These are phyloP conservation scores for Calycopis cecrops DNA, from an alignment of 1,140 invertebrate species.

Conservation along the genomic window DNA sequence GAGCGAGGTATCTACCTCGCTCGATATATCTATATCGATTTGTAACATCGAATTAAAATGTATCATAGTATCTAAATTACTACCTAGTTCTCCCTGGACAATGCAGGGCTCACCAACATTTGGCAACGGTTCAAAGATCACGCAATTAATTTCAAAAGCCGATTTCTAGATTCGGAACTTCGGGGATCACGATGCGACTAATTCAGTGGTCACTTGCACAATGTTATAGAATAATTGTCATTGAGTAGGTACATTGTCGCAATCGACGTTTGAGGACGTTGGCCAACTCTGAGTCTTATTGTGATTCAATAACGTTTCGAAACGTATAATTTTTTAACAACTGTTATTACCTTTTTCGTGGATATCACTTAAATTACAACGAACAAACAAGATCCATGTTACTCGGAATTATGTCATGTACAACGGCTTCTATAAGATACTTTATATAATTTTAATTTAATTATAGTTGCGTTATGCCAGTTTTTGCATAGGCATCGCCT, in stretches of 20 bases:
- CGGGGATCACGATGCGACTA: constrained; percentile 60
- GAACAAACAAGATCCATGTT: constrained; percentile 7
- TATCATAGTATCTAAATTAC: too few relatives aligned
- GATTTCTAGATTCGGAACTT: constrained; percentile 52
- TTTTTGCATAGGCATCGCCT: too few relatives aligned
- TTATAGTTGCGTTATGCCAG: not conserved
- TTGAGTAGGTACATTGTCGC: constrained; percentile 35
- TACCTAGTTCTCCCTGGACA: constrained; percentile 30
- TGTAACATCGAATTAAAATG: too few relatives aligned
- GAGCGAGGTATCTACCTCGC: too few relatives aligned
- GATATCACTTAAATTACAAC: constrained; percentile 11
- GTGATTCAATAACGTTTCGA: constrained; percentile 45
- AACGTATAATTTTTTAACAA: constrained; percentile 46
- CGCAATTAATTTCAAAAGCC: constrained; percentile 60
- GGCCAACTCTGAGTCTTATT: constrained; percentile 37
- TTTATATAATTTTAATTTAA: too few relatives aligned
- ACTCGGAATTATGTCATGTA: not conserved
- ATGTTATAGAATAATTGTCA: constrained; percentile 62
- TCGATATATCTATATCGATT: too few relatives aligned
- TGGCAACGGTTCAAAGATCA: constrained; percentile 66
- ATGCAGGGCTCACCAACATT: constrained; percentile 49
- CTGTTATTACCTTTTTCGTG: constrained; percentile 47
- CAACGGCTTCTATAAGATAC: not conserved
- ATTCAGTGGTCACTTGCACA: constrained; percentile 49
- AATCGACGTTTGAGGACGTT: constrained; percentile 56